Base-by-base conservation (phyloP, 2,888 invertebrate genomes). In the Dynastes hyllus region DNA sequence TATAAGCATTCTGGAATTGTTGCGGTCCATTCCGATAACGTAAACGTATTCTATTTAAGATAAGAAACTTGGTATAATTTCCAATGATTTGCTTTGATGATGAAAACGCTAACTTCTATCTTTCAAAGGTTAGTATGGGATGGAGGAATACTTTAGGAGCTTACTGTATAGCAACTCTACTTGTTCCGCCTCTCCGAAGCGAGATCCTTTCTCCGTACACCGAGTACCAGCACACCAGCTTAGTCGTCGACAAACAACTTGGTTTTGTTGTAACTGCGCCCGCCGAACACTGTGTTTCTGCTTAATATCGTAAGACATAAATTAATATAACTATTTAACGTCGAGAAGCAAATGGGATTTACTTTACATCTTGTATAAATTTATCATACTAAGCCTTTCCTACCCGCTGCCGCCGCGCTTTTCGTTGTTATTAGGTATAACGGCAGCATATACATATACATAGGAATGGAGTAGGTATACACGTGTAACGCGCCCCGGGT, bases 241-340 rank as follows among this genome's bases (percentile, higher is more conserved):
- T 87, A 87, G 86, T 86, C 73, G 73, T 53, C 87, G 86, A 88
- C 88, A 87, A 88, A 88, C 87, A 88, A 88, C 86, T 87, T 86
- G 88, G 87, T 87, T 87, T 87, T 87, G 87, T 87, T 87, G 87
- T 87, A 88, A 88, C 88, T 87, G 87, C 87, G 83, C 86, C 86
- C 87, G 86, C 86, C 86, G 85, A 87, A 87, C 87, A 86, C 58
- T 84, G 85, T 87, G 86, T 87, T 45, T 87, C 86, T 85, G 86
- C 87, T 87, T 87, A 88, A 88, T 88, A 88, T 87, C 85, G 86
- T 86, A 87, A 88, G 87, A 88, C 88, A 88, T 87, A 88, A 88
- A 88, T 88, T 88, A 88, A 88, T 88, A 87, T 87, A 86, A 87
- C 87, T 87, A 87, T 87, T 87, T 86, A 86, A 85, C 86, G 85